These are phyloP conservation scores for Aculops lycopersici DNA, from an alignment of 1,140 invertebrate genomes.

Conservation along the genomic window DNA sequence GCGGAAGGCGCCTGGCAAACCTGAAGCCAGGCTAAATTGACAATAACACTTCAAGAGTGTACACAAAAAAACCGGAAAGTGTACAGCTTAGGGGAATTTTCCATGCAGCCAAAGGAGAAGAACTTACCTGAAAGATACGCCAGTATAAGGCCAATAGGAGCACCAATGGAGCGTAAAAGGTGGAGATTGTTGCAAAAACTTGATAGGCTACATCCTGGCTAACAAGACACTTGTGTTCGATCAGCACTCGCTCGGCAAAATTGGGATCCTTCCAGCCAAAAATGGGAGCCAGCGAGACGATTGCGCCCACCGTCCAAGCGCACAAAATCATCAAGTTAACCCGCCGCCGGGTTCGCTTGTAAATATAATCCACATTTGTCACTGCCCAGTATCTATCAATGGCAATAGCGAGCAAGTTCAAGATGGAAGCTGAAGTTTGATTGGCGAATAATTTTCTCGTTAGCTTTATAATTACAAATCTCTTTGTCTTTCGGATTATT, in stretches of 20 bases:
- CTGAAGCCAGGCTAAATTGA: neutral
- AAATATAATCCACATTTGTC: conserved; percentile 73
- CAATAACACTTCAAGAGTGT: neutral
- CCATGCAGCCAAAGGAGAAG: neutral
- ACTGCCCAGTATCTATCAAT: conserved; percentile 85
- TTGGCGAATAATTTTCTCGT: no score
- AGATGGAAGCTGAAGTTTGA: conserved; percentile 26
- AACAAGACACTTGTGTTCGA: conserved; percentile 31
- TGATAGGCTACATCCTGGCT: conserved; percentile 62
- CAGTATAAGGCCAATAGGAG: conserved; percentile 72
- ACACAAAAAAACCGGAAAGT: neutral
- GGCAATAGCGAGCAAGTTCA: conserved; percentile 69
- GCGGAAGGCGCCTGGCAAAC: neutral
- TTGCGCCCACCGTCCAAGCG: conserved; percentile 50
- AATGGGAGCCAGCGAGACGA: conserved; percentile 54
- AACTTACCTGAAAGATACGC: conserved; percentile 46
- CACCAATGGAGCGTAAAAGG: conserved; percentile 80
- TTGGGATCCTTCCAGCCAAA: conserved; percentile 23
- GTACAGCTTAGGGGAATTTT: neutral
- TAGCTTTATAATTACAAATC: neutral
- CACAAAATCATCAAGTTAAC: conserved; percentile 65
- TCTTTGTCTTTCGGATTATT: neutral
- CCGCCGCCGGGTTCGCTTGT: conserved; percentile 30
- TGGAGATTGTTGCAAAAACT: conserved; percentile 40
- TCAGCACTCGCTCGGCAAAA: conserved; percentile 24